Evolutionary conservation across 2,113 vertebrate species (phyloP).

Genomic region (Pseudois nayaur): DNA sequence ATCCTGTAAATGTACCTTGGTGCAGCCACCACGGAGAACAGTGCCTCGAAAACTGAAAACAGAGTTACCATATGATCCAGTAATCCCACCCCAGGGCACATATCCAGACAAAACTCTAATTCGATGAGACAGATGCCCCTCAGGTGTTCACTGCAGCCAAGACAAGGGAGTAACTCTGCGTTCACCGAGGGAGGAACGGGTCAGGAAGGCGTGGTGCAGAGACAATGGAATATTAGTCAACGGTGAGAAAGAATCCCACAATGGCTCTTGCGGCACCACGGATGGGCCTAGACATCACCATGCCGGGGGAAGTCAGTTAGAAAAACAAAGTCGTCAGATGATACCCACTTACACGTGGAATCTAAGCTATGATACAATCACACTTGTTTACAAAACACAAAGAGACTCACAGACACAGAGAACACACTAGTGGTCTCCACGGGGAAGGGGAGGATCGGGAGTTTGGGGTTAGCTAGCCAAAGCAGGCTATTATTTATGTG

Average conservation of each 20-base stretch:
- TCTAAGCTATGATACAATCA: background rate
- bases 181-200: fast-evolving
- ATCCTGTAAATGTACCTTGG: background rate
- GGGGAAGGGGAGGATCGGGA: background rate
- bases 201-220: background rate
- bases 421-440: background rate
- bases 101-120: background rate
- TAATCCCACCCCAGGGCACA: background rate
- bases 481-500: background rate
- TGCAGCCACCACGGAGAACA: background rate
- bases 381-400: background rate
- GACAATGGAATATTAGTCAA: background rate
- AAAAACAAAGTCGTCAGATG: background rate
- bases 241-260: background rate
- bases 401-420: background rate
- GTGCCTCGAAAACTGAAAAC: background rate
- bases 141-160: background rate
- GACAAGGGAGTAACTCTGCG: background rate
- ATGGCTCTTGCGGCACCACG: too few relatives aligned
- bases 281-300: background rate
- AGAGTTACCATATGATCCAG: background rate
- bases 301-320: background rate
- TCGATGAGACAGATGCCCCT: background rate
- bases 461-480: background rate
- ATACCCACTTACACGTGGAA: fast-evolving